Percentiles rank a stretch among this genome's conserved stretches.
Evolutionary conservation across 1,140 invertebrate species (phyloP).

Genomic region (Neelides sp.): DNA sequence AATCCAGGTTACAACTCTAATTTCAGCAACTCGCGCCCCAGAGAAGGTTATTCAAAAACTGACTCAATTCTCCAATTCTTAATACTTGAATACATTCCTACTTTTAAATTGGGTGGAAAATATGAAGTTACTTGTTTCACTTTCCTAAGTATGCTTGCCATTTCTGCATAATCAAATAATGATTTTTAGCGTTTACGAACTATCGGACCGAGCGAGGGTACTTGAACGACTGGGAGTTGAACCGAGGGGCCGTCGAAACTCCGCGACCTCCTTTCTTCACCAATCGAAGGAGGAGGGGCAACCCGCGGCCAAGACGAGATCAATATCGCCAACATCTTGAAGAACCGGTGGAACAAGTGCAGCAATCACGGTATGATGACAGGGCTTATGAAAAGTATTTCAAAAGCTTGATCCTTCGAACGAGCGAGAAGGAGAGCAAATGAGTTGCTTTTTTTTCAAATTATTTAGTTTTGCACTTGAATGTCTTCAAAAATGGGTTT

Average conservation of each 20-base stretch:
- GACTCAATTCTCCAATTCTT: too few species aligned
- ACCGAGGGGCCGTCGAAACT: not conserved
- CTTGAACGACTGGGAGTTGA: not conserved
- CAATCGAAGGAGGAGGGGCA: not conserved
- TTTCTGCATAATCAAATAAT: too few species aligned
- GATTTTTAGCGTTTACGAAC: not conserved
- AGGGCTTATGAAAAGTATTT: conserved; percentile 27
- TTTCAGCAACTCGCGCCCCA: too few species aligned
- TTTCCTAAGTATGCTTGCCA: too few species aligned
- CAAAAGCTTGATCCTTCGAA: conserved; percentile 20
- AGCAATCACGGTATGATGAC: conserved; percentile 4
- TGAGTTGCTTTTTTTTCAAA: too few species aligned
- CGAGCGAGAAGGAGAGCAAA: too few species aligned
- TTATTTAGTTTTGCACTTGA: not conserved
- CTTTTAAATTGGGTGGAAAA: too few species aligned
- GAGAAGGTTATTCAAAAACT: too few species aligned
- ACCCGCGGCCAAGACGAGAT: conserved; percentile 1
- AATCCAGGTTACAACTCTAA: too few species aligned
- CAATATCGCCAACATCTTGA: conserved; percentile 1
- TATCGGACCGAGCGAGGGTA: not conserved
- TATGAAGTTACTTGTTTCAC: too few species aligned
- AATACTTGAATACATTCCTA: too few species aligned
- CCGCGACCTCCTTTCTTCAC: not conserved
- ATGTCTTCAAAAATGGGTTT: not conserved
- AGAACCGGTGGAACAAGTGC: conserved; percentile 1